Evolutionary conservation across 1,140 invertebrate species (phyloP), one percentile per base, ranked within the genome.

Genomic region (Drosophila sulfurigaster): DNA sequence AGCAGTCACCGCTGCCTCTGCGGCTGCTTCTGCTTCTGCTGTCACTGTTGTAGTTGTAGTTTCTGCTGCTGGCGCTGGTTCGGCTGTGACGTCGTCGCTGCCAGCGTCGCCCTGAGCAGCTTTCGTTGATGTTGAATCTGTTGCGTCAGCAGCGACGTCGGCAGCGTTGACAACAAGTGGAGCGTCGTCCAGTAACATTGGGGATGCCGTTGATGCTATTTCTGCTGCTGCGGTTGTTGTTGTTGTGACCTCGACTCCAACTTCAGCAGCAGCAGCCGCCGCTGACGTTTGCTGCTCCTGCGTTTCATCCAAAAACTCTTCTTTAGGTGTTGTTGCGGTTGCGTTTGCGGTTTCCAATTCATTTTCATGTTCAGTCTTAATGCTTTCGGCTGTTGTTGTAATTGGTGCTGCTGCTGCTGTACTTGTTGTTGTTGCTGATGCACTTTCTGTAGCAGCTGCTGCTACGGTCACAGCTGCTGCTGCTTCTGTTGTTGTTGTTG

Each of bases 121-220:
- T 59, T 52, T 66, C 57, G 67, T 75, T 71, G 66, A 63, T 78
- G 41, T 72, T 67, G 65, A 77, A 82, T 85, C 71, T 79, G 88
- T 88, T 90, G 76, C 82, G 83, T 87, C 80, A 91, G 69, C 81
- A 56, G 15, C 77, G 64, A 32, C 72, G 35, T 58, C 73, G 65
- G 54, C 75, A 78, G 82, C 68, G 66, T 69, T 75, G 72, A 79
- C 80, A 91, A 81, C 80, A 78, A 79, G 80, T 83, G 80, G 82
- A 82, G 63, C 70, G 41, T 16, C 49, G 58, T 13, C 67, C n/a
- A 10, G 32, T 11, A 38, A 32, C 62, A 32, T 35, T 69, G 69
- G 60, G 38, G 65, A 49, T 56, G 56, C 58, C 56, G 56, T 48
- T 59, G 62, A 49, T 38, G 30, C 20, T 25, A 25, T 25, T 25